These are phyloP conservation scores for Streblospio benedicti DNA, from an alignment of 1,140 invertebrate genomes.

Conservation along the genomic window DNA sequence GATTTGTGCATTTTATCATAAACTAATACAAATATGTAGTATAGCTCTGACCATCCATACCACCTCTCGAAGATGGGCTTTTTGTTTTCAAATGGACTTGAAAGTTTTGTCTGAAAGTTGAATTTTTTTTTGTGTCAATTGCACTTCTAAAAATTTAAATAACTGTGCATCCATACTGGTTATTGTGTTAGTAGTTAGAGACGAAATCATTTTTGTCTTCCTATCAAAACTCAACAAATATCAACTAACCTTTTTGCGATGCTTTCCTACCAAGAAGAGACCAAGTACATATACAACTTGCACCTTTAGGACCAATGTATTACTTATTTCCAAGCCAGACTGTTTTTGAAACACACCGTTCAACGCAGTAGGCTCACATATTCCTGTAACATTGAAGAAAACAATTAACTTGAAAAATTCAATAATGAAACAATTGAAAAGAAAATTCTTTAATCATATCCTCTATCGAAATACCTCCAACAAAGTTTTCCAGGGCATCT, in stretches of 20 bases:
- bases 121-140: too few relatives aligned
- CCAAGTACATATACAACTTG: constrained; percentile 49
- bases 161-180: too few relatives aligned
- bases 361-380: constrained; percentile 36
- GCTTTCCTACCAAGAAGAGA: constrained; percentile 48
- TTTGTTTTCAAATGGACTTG: too few relatives aligned
- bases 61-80: too few relatives aligned
- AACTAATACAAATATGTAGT: too few relatives aligned
- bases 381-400: constrained; percentile 29
- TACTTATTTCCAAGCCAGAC: constrained; percentile 41
- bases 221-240: too few relatives aligned
- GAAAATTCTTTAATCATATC: constrained; percentile 3
- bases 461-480: constrained; percentile 40
- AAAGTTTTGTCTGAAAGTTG: too few relatives aligned
- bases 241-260: constrained; percentile 49
- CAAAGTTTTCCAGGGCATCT: constrained; percentile 43
- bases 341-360: constrained; percentile 35
- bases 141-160: too few relatives aligned
- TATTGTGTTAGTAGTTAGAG: too few relatives aligned
- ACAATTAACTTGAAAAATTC: constrained; percentile 13
- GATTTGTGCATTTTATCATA: constrained; percentile 3
- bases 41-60: too few relatives aligned
- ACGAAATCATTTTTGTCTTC: too few relatives aligned
- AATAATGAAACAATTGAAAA: constrained; percentile 12
- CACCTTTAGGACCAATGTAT: constrained; percentile 46